Percentiles rank a stretch among this genome's conserved stretches.
These are phyloP conservation scores for Cheilosia vulpina DNA, from an alignment of 2,888 invertebrate species.

Conservation along the genomic window DNA sequence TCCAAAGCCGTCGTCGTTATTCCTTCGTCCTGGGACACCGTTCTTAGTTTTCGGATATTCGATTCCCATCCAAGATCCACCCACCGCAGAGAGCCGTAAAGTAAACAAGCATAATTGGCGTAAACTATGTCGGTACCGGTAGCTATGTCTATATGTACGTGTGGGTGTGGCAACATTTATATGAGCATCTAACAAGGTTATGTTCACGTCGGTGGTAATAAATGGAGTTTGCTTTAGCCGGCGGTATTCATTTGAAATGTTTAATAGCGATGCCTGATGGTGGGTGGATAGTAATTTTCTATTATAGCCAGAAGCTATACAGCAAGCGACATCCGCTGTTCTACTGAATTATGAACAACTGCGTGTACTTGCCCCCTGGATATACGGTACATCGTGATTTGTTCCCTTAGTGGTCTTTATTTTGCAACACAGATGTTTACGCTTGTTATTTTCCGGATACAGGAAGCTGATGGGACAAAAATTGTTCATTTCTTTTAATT, in stretches of 20 bases:
- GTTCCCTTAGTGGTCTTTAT: too few species aligned
- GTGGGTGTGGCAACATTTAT: constrained; percentile 23
- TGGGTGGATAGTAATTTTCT: constrained; percentile 35
- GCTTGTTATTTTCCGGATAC: too few species aligned
- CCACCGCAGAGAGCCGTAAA: constrained; percentile 11
- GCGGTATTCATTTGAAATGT: constrained; percentile 61
- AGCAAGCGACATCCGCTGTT: not conserved
- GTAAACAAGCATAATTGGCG: constrained; percentile 61
- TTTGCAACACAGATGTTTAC: too few species aligned
- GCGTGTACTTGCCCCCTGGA: too few species aligned
- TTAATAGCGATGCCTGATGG: constrained; percentile 43
- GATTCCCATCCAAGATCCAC: not conserved
- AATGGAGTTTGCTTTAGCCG: constrained; percentile 63
- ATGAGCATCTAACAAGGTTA: constrained; percentile 69
- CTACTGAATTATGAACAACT: too few species aligned
- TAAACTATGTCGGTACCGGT: constrained; percentile 39
- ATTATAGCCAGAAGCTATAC: constrained; percentile 41
- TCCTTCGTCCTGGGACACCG: not conserved
- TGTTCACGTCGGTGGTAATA: constrained; percentile 53
- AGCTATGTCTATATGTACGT: not conserved
- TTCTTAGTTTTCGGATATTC: not conserved
- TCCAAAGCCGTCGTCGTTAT: not conserved
- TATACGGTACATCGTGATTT: too few species aligned
- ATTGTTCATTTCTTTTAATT: too few species aligned
- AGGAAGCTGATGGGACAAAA: too few species aligned